Conservation (phyloP, 2,888 invertebrate species). For the Stegophylla sp. region DNA sequence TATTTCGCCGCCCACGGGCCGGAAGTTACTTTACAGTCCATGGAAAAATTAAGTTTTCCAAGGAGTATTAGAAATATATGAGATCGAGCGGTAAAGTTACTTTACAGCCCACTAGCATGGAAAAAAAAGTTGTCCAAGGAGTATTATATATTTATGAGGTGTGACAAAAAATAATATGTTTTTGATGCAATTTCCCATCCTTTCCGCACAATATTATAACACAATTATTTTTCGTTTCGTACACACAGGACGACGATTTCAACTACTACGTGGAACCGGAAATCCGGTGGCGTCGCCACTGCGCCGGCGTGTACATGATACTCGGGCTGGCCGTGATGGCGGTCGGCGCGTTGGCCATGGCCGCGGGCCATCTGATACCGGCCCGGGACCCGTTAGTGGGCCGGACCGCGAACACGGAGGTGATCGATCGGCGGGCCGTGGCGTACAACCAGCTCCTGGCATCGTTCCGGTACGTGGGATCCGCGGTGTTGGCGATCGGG, state of each 20-base stretch:
- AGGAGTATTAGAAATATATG: no score
- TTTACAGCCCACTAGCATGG: no score
- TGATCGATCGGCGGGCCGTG: constrained; percentile 40
- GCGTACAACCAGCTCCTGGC: constrained; percentile 33
- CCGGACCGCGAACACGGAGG: constrained; percentile 18
- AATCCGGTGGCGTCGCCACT: constrained; percentile 29
- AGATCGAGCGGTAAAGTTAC: no score
- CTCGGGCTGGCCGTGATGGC: constrained; percentile 13
- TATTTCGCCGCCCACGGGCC: no score
- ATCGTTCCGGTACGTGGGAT: constrained; percentile 33
- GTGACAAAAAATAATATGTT: no score
- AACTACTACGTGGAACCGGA: constrained; percentile 41
- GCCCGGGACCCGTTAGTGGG: neutral
- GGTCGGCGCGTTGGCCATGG: constrained; percentile 3
- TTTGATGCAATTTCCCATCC: no score
- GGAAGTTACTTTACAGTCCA: no score
- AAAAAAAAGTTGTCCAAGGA: no score
- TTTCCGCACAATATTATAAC: no score
- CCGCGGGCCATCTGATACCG: constrained; percentile 45
- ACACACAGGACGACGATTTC: constrained; percentile 46
- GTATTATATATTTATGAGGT: no score
- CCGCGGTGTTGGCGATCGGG: constrained; percentile 42
- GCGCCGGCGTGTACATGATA: neutral
- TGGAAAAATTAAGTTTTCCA: no score
- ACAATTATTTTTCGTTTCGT: neutral